These are phyloP conservation scores for Staurois parvus DNA, from an alignment of 2,797 vertebrate genomes.

Conservation along the genomic window DNA sequence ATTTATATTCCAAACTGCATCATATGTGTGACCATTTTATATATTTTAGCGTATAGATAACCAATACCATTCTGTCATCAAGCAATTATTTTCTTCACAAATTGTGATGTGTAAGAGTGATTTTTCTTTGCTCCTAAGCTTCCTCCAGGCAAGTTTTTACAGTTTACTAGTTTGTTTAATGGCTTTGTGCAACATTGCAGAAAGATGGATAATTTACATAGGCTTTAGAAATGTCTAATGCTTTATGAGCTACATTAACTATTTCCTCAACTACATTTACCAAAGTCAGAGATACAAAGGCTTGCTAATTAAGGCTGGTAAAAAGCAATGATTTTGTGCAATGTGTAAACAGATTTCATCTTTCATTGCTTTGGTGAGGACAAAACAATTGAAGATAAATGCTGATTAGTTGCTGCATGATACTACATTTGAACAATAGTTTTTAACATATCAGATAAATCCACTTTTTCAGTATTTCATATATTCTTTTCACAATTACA, in stretches of 20 bases:
- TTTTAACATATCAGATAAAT: too few relatives aligned
- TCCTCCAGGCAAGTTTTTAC: slow-evolving; percentile 37
- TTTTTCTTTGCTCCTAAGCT: slow-evolving; percentile 6
- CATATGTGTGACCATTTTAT: not conserved
- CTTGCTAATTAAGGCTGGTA: not conserved
- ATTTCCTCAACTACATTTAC: not conserved
- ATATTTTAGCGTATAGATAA: not conserved
- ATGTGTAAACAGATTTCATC: not conserved
- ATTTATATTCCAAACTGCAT: not conserved
- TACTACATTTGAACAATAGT: too few relatives aligned
- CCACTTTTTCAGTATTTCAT: too few relatives aligned
- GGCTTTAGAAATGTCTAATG: slow-evolving; percentile 12
- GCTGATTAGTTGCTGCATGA: too few relatives aligned
- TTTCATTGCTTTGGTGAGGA: not conserved
- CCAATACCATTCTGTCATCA: slow-evolving; percentile 18
- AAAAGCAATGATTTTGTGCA: not conserved
- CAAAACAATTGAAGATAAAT: not conserved
- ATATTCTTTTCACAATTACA: too few relatives aligned
- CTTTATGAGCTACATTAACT: slow-evolving; percentile 28
- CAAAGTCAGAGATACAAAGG: not conserved
- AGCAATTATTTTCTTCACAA: slow-evolving; percentile 25
- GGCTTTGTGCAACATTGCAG: slow-evolving; percentile 38
- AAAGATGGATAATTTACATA: slow-evolving; percentile 21
- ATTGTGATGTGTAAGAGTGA: not conserved
- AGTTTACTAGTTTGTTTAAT: slow-evolving; percentile 39